phyloP scores from a whole-genome alignment of 2,113 vertebrate species.

The Tragelaphus buxtoni region DNA sequence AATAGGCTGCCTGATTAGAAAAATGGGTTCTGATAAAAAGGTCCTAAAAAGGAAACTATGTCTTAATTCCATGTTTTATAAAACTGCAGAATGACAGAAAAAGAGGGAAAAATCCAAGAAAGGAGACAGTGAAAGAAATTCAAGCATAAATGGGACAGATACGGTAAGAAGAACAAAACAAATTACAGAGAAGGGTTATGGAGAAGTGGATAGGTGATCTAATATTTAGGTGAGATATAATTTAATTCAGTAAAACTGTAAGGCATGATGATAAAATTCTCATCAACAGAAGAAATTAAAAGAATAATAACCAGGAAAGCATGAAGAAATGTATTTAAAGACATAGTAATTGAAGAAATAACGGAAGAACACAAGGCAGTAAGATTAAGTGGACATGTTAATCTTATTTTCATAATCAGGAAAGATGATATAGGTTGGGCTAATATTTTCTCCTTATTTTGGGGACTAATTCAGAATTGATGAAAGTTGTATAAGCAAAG shows the following conservation, averaged over 20 bases:
- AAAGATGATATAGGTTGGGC: not conserved
- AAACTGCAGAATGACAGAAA: not conserved
- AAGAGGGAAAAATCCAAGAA: not conserved
- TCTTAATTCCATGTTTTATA: not conserved
- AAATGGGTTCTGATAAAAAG: not conserved
- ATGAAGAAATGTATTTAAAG: not conserved
- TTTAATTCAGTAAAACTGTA: not conserved
- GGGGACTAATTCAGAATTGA: not conserved
- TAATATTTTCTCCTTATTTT: not conserved
- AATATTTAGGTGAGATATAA: not conserved
- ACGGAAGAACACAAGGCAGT: not conserved
- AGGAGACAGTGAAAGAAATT: not conserved
- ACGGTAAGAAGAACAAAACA: not conserved
- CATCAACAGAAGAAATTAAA: not conserved
- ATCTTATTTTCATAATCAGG: slow-evolving; percentile 16
- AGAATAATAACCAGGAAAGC: not conserved
- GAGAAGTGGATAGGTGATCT: not conserved
- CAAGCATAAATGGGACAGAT: not conserved
- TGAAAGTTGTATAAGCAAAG: slow-evolving; percentile 1
- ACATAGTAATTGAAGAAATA: not conserved
- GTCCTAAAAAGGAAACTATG: not conserved
- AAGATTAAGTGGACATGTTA: not conserved
- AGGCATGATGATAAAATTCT: not conserved
- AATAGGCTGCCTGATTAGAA: not conserved
- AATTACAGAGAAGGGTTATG: not conserved